phyloP scores from a whole-genome alignment of 2,797 vertebrate genomes.

The Falco peregrinus region DNA sequence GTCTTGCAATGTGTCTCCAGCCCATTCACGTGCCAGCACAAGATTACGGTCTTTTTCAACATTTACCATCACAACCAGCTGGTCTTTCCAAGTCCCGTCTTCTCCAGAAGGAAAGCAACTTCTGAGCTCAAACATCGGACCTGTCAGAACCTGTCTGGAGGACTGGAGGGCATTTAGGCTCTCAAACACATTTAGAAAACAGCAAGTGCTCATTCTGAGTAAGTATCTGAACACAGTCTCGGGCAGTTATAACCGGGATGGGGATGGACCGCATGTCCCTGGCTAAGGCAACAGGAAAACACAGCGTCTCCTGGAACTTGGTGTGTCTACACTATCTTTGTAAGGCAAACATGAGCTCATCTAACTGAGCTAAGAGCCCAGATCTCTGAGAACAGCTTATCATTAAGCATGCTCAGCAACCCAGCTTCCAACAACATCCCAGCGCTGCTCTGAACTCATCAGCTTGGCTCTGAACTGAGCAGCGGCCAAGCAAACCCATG shows the following conservation, averaged over 20 bases:
- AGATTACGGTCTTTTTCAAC: neutral
- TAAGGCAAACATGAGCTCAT: constrained; percentile 26
- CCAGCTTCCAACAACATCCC: constrained; percentile 5
- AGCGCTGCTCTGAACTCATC: neutral
- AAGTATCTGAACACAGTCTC: neutral
- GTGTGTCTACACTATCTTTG: neutral
- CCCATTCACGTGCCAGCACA: neutral
- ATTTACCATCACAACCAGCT: neutral
- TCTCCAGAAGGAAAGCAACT: neutral
- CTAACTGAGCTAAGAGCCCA: neutral
- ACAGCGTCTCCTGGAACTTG: neutral
- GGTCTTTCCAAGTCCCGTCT: neutral
- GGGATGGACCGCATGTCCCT: neutral
- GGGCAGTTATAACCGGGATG: neutral
- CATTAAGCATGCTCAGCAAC: neutral
- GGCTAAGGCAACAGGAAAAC: neutral
- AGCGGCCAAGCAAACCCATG: neutral
- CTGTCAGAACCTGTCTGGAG: neutral
- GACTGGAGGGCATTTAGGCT: neutral
- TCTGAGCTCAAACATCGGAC: neutral
- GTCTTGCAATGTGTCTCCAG: neutral
- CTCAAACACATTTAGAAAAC: neutral
- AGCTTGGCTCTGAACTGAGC: neutral
- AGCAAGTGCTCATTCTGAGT: neutral
- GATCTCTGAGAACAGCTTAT: constrained; percentile 4